Evolutionary conservation across 2,797 vertebrate species (phyloP), one percentile per base, ranked within the genome.

Genomic region (Acanthurus lineatus): DNA sequence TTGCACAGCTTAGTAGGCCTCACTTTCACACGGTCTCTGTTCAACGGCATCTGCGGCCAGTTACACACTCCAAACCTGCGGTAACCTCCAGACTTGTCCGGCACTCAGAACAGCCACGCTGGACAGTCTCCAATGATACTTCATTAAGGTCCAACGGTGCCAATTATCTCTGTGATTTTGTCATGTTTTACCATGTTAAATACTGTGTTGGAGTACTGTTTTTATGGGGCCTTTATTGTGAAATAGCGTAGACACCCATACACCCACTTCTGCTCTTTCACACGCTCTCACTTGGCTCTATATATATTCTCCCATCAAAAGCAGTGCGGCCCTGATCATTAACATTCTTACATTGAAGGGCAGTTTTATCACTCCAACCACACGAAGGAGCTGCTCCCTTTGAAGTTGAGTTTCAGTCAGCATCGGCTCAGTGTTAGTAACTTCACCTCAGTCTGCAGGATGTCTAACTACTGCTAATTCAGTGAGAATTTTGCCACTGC

Each of bases 331-430:
- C 47, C 70, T 70, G 79, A 91, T 93, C 88, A 88, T 92, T 91
- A 93, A 93, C 90, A 94, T 94, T 95, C 91, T 93, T 87, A 90
- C 85, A 87, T 9, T 74, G 89, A 88, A 83, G 88, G 79, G 85
- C 73, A 91, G 87, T 89, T 85, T 92, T 88, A 93, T 92, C 90
- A 75, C 86, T 83, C 80, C 68, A 79, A 80, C 85, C 69, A 78
- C 87, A 89, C 69, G 48, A 84, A 85, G 87, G 77, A 74, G 77
- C 57, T 35, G 53, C 81, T 76, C 44, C 65, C 86, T 94, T 94
- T 94, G 93, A 93, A 90, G 87, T 45, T n/a, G 52, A 62, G 53
- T 66, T 63, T 73, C 16, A 79, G 78, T 22, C 65, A 14, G 58
- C 61, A 72, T 69, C 44, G 10, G 69, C 66, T 78, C 53, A 25